phyloP scores from a whole-genome alignment of 2,797 vertebrate genomes.

The Sciurus carolinensis region DNA sequence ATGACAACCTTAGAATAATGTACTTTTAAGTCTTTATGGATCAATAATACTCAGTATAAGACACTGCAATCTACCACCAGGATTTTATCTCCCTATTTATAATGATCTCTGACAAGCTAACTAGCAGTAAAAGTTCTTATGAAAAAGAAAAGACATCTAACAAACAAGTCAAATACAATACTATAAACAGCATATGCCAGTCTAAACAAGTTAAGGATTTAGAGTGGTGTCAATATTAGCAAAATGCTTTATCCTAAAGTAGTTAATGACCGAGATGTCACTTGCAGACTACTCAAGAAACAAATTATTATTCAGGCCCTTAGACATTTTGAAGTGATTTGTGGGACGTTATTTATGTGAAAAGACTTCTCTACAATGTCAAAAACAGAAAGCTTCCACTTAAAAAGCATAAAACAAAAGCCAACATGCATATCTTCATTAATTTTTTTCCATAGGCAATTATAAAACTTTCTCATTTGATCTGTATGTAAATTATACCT shows the following conservation, averaged over 20 bases:
- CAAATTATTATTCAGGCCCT: slow-evolving; percentile 67
- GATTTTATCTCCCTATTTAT: slow-evolving; percentile 84
- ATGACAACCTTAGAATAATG: slow-evolving; percentile 85
- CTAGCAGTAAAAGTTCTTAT: slow-evolving; percentile 81
- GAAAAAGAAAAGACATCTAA: slow-evolving; percentile 76
- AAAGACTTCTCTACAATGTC: slow-evolving; percentile 74
- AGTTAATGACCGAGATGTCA: slow-evolving; percentile 82
- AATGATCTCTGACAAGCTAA: slow-evolving; percentile 87
- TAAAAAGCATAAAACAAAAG: slow-evolving; percentile 70
- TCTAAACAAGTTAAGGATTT: slow-evolving; percentile 77
- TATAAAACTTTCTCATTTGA: slow-evolving; percentile 67
- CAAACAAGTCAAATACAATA: slow-evolving; percentile 69
- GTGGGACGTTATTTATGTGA: slow-evolving; percentile 76
- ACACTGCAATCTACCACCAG: slow-evolving; percentile 89
- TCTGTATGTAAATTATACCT: slow-evolving; percentile 67
- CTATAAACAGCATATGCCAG: slow-evolving; percentile 77
- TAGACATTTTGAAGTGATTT: slow-evolving; percentile 79
- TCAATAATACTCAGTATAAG: slow-evolving; percentile 91
- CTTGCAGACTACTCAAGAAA: slow-evolving; percentile 80
- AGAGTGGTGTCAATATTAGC: slow-evolving; percentile 56
- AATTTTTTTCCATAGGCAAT: slow-evolving; percentile 61
- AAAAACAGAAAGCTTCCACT: slow-evolving; percentile 74
- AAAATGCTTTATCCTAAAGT: slow-evolving; percentile 75
- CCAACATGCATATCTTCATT: neutral
- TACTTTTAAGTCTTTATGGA: slow-evolving; percentile 89